Conservation (phyloP, 2,797 vertebrate genomes). For the Trichosurus vulpecula region DNA sequence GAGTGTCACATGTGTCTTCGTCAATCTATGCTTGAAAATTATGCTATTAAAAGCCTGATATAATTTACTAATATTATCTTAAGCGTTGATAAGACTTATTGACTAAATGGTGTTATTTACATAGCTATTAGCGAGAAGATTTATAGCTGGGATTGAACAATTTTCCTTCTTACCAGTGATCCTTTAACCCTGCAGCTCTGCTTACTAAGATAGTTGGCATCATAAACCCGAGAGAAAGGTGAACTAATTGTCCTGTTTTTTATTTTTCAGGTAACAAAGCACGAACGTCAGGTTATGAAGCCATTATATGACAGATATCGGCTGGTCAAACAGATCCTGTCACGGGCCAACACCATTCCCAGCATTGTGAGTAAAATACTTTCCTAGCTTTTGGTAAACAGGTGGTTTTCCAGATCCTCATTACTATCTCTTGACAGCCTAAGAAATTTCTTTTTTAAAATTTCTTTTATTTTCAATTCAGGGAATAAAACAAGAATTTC, state of each 20-base stretch:
- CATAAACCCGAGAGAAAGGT: background rate
- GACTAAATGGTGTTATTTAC: background rate
- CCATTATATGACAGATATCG: slow-evolving; percentile 97
- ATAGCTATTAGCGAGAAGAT: background rate
- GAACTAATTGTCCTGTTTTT: slow-evolving; percentile 25
- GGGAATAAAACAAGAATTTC: background rate
- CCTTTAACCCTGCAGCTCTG: background rate
- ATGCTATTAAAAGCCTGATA: background rate
- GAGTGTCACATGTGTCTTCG: background rate
- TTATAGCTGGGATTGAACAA: background rate
- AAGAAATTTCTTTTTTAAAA: background rate
- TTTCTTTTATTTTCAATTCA: background rate
- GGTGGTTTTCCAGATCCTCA: background rate
- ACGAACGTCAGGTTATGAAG: slow-evolving; percentile 96
- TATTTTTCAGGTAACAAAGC: slow-evolving; percentile 91
- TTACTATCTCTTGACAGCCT: background rate
- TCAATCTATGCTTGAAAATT: background rate
- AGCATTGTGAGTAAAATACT: slow-evolving; percentile 92
- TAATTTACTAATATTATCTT: background rate
- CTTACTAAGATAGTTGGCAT: background rate
- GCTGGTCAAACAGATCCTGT: slow-evolving; percentile 97
- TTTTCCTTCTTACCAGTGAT: background rate
- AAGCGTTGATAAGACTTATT: background rate
- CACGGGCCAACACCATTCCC: slow-evolving; percentile 93
- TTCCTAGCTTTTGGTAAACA: background rate